Base-by-base conservation (phyloP, 92 coral and sea anemone species). In the Umimayanthus kanabou region DNA sequence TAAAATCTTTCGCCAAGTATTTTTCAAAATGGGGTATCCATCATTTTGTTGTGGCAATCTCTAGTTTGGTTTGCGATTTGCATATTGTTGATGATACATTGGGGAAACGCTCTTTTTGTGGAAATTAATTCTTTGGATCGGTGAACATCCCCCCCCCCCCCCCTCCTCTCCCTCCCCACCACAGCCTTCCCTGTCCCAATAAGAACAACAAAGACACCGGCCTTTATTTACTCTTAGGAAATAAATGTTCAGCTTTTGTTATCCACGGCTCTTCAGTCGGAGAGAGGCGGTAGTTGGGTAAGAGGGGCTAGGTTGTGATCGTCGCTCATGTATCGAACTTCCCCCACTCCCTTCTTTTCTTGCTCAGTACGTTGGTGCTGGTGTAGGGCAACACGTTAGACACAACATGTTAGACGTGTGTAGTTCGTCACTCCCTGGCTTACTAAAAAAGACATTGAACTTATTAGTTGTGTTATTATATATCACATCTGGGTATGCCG, bases 301-400 rank as follows among this genome's bases (percentile, higher is more conserved):
- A 76, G 80, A 39, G 80, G 80, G 80, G 80, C 80, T 76, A 76
- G 9, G 80, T 8, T 76, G 80, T 76, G 80, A 76, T 58, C 80
- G 80, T 76, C 80, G 80, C 37, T 33, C 37, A 0, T 33, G 37
- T 33, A 33, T 33, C 37, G 37, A 33, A 33, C 37, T 2, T 33
- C 37, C 37, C 37, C 37, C 37, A 33, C 37, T 33, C 37, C 37
- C 37, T 33, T 33, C 2, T 33, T 33, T 33, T 0, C 37, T 33
- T 33, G 37, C 37, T 33, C 37, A 33, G 37, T 33, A 33, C 37
- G 37, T 33, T 33, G 37, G 37, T 33, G 37, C 37, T 33, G 1
- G 37, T 33, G 37, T 2, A 33, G 37, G 37, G 37, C 37, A 33
- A 33, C 37, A 33, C 37, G 37, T 33, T 33, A 33, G 37, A 33